Evolutionary conservation across 2,888 invertebrate genomes (phyloP).

Genomic region (Hypomecis atomaria): DNA sequence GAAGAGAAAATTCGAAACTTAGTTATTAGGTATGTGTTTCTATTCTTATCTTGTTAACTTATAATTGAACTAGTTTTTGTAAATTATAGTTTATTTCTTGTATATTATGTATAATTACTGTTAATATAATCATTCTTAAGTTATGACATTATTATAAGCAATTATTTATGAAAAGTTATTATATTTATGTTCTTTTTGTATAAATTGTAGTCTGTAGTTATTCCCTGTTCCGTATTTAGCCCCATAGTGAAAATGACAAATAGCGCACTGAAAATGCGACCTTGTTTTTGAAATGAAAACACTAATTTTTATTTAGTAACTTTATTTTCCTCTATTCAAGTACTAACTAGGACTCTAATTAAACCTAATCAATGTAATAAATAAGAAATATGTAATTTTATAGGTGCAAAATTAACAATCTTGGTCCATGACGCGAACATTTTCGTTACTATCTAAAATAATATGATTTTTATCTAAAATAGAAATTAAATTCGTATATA

Average conservation of each 20-base stretch:
- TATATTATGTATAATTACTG: background rate
- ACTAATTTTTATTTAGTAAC: constrained; percentile 12
- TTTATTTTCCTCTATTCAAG: constrained; percentile 26
- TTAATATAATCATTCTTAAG: background rate
- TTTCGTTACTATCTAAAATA: constrained; percentile 7
- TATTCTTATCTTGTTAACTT: constrained; percentile 26
- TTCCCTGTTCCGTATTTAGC: too few relatives aligned
- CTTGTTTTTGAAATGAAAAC: constrained; percentile 7
- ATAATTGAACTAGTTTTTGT: constrained; percentile 7
- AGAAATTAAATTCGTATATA: background rate
- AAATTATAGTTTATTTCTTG: constrained; percentile 4
- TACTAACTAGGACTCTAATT: constrained; percentile 21
- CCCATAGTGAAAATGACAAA: too few relatives aligned
- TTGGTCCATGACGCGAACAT: constrained; percentile 34
- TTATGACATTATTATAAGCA: background rate
- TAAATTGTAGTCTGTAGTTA: background rate
- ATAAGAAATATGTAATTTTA: constrained; percentile 2
- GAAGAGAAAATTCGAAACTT: constrained; percentile 82
- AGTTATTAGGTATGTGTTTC: constrained; percentile 49
- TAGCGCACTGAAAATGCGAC: too few relatives aligned
- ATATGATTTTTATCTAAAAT: too few relatives aligned
- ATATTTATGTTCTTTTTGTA: background rate
- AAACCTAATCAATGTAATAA: constrained; percentile 5
- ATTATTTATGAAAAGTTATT: background rate
- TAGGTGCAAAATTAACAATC: constrained; percentile 25